Base-by-base conservation (phyloP, 2,888 invertebrate genomes). In the Bombylius major region DNA sequence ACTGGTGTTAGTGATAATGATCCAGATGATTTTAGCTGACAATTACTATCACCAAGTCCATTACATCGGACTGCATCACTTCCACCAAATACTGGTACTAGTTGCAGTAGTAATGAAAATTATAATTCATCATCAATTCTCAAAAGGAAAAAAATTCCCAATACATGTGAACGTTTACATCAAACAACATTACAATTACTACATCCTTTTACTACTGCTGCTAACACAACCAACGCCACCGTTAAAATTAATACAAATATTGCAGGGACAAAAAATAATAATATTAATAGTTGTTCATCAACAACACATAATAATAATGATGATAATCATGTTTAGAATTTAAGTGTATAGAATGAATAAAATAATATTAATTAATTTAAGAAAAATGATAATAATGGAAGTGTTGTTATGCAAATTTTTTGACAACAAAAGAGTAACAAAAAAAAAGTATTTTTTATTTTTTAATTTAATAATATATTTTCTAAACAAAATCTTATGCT, bases 1-100 rank as follows among this genome's bases (percentile, higher is more conserved):
- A 72, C 72, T 50, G 70, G 69, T 34, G 71, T 70, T 57, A 69
- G 65, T 32, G 69, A 73, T 50, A 54, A 58, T 13, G 60, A 60
- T 36, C 42, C 46, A n/a, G 60, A 60, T 31, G 57, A 58, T 9
- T 72, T 71, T 34, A 71, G 71, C 65, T 72, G 71, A 72, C 70
- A 71, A 67, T 68, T 71, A 61, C 64, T 67, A 36, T 58, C 63
- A 23, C 62, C 60, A 45, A 59, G 62, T 58, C 64, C 67, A n/a
- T 54, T 69, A 58, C 66, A 68, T 48, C 64, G 67, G 31, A 67
- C 65, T 32, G 56, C 64, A 49, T 68, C 70, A 53, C 63, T 71
- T 64, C 67, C 68, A 47, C 52, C 56, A 34, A 51, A 34, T 33
- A 53, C 61, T 52, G 48, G 51, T 11, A 34, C 56, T n/a, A 50